These are phyloP conservation scores for Rhyzopertha dominica DNA, from an alignment of 1,140 invertebrate genomes.

Conservation along the genomic window DNA sequence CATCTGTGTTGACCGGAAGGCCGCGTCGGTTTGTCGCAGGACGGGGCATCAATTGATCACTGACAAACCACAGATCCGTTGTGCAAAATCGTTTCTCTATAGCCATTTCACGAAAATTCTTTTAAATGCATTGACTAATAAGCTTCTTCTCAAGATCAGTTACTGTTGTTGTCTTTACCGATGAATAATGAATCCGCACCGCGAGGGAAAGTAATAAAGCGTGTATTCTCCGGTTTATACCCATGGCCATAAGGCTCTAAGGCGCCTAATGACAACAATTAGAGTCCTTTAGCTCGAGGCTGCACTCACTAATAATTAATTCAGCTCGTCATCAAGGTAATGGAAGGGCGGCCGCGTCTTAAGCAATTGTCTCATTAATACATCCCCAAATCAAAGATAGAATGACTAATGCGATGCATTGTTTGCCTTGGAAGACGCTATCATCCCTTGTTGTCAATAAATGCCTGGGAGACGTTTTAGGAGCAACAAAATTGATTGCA, in stretches of 20 bases:
- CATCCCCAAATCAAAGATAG: conserved; percentile 38
- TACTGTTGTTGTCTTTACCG: no score
- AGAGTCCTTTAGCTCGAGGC: conserved; percentile 23
- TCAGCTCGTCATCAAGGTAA: conserved; percentile 40
- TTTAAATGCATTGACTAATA: no score
- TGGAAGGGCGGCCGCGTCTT: conserved; percentile 33
- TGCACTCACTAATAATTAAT: conserved; percentile 32
- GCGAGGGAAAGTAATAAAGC: no score
- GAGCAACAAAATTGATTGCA: no score
- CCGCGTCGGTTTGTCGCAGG: no score
- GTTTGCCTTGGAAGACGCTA: conserved; percentile 18
- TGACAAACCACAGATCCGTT: no score
- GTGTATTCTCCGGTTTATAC: conserved; percentile 14
- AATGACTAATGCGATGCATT: conserved; percentile 36
- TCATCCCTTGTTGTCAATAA: conserved; percentile 7
- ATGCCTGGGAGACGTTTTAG: conserved; percentile 8
- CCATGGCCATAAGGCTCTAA: conserved; percentile 10
- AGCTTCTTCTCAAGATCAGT: no score
- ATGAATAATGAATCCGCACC: no score
- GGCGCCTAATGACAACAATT: conserved; percentile 34
- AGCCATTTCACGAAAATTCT: no score
- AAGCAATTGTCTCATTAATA: conserved; percentile 37
- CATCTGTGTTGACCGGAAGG: no score
- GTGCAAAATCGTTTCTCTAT: no score
- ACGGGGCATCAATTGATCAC: no score